phyloP scores from a whole-genome alignment of 2,888 invertebrate species.

The Imbricaverruca yamaguchii region DNA sequence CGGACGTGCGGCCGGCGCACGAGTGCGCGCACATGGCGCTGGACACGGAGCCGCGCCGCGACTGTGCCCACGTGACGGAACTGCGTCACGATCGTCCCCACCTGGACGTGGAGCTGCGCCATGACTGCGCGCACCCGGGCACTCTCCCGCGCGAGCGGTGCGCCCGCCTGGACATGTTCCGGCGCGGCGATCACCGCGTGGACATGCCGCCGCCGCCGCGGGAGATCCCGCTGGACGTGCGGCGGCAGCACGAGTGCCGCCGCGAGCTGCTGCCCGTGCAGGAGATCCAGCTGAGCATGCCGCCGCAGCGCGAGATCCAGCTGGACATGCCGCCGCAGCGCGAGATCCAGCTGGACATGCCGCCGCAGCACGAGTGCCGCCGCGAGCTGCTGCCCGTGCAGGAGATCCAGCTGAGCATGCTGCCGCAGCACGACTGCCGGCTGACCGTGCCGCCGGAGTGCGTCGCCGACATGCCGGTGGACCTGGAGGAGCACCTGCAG shows the following conservation, averaged over 20 bases:
- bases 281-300: neutral
- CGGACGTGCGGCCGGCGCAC: too few species aligned
- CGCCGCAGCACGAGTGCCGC: neutral
- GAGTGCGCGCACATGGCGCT: too few species aligned
- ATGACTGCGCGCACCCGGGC: too few species aligned
- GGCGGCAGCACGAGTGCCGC: neutral
- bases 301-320: neutral
- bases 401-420: neutral
- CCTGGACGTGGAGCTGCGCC: too few species aligned
- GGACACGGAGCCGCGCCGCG: too few species aligned
- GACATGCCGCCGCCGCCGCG: too few species aligned
- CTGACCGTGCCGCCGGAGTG: neutral
- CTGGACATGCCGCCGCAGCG: too few species aligned
- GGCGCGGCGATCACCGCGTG: too few species aligned
- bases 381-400: neutral
- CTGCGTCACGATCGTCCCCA: too few species aligned
- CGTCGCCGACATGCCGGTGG: constrained; percentile 38
- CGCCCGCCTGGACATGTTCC: too few species aligned
- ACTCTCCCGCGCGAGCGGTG: too few species aligned
- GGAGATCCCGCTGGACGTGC: neutral
- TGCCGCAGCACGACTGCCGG: neutral
- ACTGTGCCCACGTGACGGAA: too few species aligned
- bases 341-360: neutral
- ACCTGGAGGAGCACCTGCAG: constrained; percentile 79
- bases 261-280: neutral